phyloP scores from a whole-genome alignment of 2,888 invertebrate genomes.

The Heterodera filipjevi region DNA sequence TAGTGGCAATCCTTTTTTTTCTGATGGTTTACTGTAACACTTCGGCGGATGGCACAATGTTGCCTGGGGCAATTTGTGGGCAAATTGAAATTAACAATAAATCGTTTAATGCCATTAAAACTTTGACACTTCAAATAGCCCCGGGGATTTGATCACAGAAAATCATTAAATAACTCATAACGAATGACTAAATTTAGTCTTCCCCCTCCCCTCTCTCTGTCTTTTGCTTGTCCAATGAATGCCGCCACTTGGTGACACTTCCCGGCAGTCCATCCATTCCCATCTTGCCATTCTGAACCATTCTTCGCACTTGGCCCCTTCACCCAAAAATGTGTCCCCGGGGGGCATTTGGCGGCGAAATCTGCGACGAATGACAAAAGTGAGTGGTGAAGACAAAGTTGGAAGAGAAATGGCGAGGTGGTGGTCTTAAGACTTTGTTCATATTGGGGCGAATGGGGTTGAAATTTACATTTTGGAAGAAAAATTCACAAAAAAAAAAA shows the following conservation, averaged over 20 bases:
- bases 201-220: not conserved
- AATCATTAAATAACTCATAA: too few species aligned
- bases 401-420: not conserved
- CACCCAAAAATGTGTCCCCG: slow-evolving; percentile 12
- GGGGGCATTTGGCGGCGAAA: slow-evolving; percentile 12
- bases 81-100: not conserved
- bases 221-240: not conserved
- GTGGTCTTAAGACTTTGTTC: not conserved
- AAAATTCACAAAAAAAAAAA: not conserved
- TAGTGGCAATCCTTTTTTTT: not conserved
- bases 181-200: not conserved
- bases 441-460: not conserved
- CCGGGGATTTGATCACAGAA: too few species aligned
- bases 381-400: not conserved
- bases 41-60: not conserved
- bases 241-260: slow-evolving; percentile 4
- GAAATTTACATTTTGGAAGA: too few species aligned
- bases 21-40: not conserved
- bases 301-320: not conserved
- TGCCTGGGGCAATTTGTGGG: not conserved
- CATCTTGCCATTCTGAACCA: slow-evolving; percentile 2
- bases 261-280: not conserved
- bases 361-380: not conserved
- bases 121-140: too few species aligned
- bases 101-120: too few species aligned